Conservation (phyloP, 2,113 vertebrate genomes). For the Leptodactylus fuscus region DNA sequence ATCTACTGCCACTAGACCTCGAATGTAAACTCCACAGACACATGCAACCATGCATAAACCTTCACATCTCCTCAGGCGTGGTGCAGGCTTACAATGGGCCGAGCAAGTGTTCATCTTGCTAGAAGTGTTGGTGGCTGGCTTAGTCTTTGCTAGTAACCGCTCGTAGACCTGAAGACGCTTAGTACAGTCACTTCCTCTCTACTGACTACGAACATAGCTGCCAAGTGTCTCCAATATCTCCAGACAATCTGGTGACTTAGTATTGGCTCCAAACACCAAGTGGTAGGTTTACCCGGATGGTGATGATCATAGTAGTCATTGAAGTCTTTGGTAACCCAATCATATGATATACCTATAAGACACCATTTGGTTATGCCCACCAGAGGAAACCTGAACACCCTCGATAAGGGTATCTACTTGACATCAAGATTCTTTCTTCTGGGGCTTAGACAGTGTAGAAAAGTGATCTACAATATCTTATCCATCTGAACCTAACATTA, state of each 20-base stretch:
- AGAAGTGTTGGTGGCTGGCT: not conserved
- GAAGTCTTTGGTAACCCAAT: not conserved
- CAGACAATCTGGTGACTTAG: not conserved
- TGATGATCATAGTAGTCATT: not conserved
- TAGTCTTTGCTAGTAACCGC: not conserved
- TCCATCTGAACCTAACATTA: no score
- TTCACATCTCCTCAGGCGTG: conserved; percentile 3
- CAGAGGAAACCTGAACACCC: not conserved
- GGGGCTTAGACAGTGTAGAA: no score
- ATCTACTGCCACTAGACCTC: conserved; percentile 21
- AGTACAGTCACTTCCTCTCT: not conserved
- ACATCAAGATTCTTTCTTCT: not conserved
- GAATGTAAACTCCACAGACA: conserved; percentile 7
- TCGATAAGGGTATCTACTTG: not conserved
- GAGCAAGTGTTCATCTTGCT: not conserved
- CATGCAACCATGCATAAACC: not conserved
- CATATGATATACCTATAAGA: not conserved
- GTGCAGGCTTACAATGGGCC: not conserved
- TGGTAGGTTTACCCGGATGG: not conserved
- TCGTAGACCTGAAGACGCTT: not conserved
- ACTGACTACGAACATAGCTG: not conserved
- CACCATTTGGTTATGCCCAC: no score
- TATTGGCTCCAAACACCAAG: not conserved
- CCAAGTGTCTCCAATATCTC: not conserved
- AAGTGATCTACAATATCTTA: no score